These are phyloP conservation scores for Stomorhina lunata DNA, from an alignment of 2,888 invertebrate genomes.

Conservation along the genomic window DNA sequence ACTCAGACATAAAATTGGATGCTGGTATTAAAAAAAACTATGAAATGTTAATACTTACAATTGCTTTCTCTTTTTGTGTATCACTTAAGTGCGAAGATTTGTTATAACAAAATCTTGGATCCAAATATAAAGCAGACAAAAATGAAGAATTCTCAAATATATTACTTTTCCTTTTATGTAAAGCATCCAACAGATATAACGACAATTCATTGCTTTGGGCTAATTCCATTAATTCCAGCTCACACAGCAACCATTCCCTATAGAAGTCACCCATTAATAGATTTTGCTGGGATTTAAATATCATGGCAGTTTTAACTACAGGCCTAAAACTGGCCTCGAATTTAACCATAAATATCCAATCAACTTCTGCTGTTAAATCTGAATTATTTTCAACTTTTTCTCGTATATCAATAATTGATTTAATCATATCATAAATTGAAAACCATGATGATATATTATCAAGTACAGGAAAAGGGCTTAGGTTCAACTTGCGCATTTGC, in stretches of 20 bases:
- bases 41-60: conserved; percentile 49
- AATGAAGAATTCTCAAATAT: conserved; percentile 33
- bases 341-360: conserved; percentile 61
- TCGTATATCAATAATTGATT: conserved; percentile 31
- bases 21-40: too few relatives aligned
- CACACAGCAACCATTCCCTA: conserved; percentile 57
- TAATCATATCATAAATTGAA: conserved; percentile 59
- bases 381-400: conserved; percentile 24
- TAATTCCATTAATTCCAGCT: conserved; percentile 26
- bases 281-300: conserved; percentile 51
- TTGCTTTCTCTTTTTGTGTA: conserved; percentile 32
- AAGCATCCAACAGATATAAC: conserved; percentile 15
- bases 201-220: conserved; percentile 26
- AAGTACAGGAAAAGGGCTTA: conserved; percentile 30
- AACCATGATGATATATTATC: conserved; percentile 63
- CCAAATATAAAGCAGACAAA: conserved; percentile 48
- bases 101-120: conserved; percentile 47
- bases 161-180: not conserved
- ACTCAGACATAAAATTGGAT: too few relatives aligned
- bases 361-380: conserved; percentile 34
- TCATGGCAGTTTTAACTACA: conserved; percentile 51
- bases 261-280: conserved; percentile 63
- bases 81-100: conserved; percentile 18
- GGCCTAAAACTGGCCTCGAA: conserved; percentile 64
- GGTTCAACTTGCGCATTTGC: conserved; percentile 1